Evolutionary conservation across 2,797 vertebrate genomes (phyloP).

Genomic region (Alectoris magna): DNA sequence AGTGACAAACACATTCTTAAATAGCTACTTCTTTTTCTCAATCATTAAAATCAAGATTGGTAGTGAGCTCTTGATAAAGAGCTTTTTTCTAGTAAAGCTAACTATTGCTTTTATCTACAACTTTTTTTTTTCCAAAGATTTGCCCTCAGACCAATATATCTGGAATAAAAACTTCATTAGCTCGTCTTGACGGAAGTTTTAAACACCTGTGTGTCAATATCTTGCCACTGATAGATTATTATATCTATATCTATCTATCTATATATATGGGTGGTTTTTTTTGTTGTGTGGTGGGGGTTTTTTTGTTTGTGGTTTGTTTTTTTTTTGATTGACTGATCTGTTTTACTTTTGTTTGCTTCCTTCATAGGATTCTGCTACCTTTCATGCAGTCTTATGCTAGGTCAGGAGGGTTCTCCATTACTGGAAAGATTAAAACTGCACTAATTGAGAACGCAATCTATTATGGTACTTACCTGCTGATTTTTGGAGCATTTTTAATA

Average conservation of each 20-base stretch:
- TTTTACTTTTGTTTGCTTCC: neutral
- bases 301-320: too few relatives aligned
- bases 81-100: neutral
- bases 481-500: slow-evolving; percentile 97
- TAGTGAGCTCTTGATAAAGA: neutral
- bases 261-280: too few relatives aligned
- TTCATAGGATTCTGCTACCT: slow-evolving; percentile 91
- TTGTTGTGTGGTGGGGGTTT: too few relatives aligned
- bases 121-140: slow-evolving; percentile 13
- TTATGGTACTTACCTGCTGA: slow-evolving; percentile 96
- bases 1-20: neutral
- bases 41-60: neutral
- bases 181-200: neutral
- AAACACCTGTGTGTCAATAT: neutral
- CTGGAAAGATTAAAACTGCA: slow-evolving; percentile 95
- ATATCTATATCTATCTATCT: too few relatives aligned
- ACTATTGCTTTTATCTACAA: neutral
- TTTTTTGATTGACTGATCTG: neutral
- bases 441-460: slow-evolving; percentile 98
- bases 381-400: slow-evolving; percentile 99
- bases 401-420: slow-evolving; percentile 96
- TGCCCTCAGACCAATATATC: neutral
- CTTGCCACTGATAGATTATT: neutral
- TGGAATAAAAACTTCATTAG: neutral
- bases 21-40: neutral